Evolutionary conservation across 2,113 vertebrate species (phyloP).

Genomic region (Neomonachus schauinslandi): DNA sequence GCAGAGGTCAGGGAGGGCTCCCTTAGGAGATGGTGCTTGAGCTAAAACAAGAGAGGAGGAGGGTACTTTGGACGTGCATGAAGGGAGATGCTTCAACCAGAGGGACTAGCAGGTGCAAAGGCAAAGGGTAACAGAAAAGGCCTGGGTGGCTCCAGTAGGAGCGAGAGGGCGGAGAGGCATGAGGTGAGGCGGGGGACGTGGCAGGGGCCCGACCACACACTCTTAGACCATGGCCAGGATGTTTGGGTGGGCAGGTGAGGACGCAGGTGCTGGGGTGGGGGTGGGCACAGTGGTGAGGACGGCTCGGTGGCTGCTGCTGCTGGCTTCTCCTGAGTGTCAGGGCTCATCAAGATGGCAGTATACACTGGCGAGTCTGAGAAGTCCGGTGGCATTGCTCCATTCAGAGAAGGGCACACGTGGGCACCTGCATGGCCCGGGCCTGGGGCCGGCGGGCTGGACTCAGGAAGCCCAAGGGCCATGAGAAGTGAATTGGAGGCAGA

Average conservation of each 20-base stretch:
- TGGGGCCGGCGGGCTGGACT: not conserved
- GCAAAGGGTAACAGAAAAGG: not conserved
- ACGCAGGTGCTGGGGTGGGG: not conserved
- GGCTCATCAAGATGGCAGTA: fast-evolving
- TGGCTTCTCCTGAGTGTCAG: not conserved
- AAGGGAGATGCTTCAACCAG: no score
- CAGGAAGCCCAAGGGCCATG: not conserved
- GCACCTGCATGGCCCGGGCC: no score
- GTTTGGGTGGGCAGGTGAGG: not conserved
- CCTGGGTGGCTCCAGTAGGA: not conserved
- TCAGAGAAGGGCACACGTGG: not conserved
- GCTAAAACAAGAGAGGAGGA: not conserved
- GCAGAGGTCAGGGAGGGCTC: not conserved
- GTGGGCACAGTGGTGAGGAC: not conserved
- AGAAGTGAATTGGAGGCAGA: not conserved
- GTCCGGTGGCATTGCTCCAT: fast-evolving
- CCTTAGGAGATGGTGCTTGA: not conserved
- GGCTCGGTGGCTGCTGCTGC: not conserved
- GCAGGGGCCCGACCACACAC: not conserved
- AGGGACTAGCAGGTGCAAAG: not conserved
- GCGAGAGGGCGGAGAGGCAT: not conserved
- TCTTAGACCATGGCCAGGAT: not conserved
- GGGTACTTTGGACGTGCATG: fast-evolving
- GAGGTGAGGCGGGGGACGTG: not conserved
- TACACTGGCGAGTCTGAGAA: not conserved